phyloP scores from a whole-genome alignment of 1,140 invertebrate species.

The Schlechtendalia chinensis region DNA sequence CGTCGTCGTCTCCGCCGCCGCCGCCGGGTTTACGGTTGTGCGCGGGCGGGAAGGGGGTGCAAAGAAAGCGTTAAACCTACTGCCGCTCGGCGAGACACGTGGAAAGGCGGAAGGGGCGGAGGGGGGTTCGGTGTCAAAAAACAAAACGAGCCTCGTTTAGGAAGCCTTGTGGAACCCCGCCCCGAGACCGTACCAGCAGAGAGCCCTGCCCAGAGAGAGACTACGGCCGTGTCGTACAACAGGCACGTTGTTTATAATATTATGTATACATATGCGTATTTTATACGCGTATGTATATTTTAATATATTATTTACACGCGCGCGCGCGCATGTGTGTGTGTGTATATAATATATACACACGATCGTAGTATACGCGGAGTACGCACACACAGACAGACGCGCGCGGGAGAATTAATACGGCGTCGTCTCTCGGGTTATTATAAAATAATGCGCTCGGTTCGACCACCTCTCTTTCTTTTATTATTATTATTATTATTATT shows the following conservation, averaged over 20 bases:
- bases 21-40: slow-evolving; percentile 9
- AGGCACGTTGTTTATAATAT: slow-evolving; percentile 33
- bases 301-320: slow-evolving; percentile 3
- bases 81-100: neutral
- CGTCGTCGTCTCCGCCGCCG: slow-evolving; percentile 17
- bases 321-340: too few relatives aligned
- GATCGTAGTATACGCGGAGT: too few relatives aligned
- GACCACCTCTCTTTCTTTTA: slow-evolving; percentile 42
- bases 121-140: slow-evolving; percentile 45
- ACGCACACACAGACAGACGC: neutral
- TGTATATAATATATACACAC: neutral
- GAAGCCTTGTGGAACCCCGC: slow-evolving; percentile 44
- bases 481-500: slow-evolving; percentile 10
- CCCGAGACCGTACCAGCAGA: neutral
- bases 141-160: slow-evolving; percentile 49
- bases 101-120: neutral
- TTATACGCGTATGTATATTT: neutral
- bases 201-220: slow-evolving; percentile 32
- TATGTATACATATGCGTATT: neutral
- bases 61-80: slow-evolving; percentile 47
- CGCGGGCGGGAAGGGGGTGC: neutral
- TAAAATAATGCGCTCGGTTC: slow-evolving; percentile 22
- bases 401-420: slow-evolving; percentile 38
- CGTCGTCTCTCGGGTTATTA: slow-evolving; percentile 29
- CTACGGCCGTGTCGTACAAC: neutral